Evolutionary conservation across 2,113 vertebrate species (phyloP).

Genomic region (Papio anubis): DNA sequence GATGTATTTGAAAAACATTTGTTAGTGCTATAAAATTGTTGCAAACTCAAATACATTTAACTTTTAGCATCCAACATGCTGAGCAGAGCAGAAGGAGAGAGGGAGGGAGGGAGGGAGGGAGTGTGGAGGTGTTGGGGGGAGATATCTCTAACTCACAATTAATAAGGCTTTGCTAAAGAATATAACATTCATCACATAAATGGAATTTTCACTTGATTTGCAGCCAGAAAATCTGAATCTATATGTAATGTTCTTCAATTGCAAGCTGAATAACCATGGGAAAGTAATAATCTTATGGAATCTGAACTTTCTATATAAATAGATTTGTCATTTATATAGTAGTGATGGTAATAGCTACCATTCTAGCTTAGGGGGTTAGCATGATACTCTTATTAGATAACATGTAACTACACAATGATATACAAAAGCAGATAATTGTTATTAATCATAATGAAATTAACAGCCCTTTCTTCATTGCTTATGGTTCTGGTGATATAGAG

Average conservation of each 20-base stretch:
- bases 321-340: not conserved
- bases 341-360: not conserved
- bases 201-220: conserved; percentile 8
- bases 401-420: not conserved
- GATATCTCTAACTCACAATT: not conserved
- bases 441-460: conserved; percentile 43
- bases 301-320: not conserved
- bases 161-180: conserved; percentile 12
- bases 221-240: conserved; percentile 5
- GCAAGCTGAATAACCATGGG: not conserved
- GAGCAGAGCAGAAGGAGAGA: not conserved
- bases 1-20: not conserved
- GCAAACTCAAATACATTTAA: not conserved
- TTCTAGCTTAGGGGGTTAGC: not conserved
- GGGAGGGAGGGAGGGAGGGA: accelerated
- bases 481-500: not conserved
- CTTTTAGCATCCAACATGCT: not conserved
- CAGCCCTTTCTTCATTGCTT: not conserved
- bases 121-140: not conserved
- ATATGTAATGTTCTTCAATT: not conserved
- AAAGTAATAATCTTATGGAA: not conserved
- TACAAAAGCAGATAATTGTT: not conserved
- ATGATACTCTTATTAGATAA: not conserved
- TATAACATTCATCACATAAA: not conserved
- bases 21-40: not conserved